These are phyloP conservation scores for Borostomias antarcticus DNA, from an alignment of 2,797 vertebrate genomes.

Conservation along the genomic window DNA sequence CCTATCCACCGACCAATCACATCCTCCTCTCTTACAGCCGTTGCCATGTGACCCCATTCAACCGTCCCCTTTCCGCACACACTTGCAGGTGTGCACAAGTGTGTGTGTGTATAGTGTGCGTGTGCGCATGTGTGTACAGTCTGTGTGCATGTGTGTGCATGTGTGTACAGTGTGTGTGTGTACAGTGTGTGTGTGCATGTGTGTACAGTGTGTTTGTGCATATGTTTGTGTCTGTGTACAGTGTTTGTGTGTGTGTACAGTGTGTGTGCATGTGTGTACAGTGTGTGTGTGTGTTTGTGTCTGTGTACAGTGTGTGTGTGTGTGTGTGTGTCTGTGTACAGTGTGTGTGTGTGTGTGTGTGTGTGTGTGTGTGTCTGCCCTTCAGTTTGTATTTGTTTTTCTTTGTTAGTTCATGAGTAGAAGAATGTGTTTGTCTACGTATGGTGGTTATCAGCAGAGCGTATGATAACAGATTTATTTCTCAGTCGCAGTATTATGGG, in stretches of 20 bases:
- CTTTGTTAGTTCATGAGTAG: background rate
- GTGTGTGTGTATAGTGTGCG: background rate
- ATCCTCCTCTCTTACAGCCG: conserved; percentile 49
- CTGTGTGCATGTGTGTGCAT: too few species aligned
- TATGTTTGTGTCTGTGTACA: too few species aligned
- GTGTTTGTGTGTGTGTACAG: too few species aligned
- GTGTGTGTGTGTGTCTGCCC: conserved; percentile 9
- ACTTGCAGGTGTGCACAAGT: background rate
- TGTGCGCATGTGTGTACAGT: background rate
- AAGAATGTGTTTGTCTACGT: conserved; percentile 12
- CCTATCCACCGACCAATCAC: conserved; percentile 66
- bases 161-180: too few species aligned
- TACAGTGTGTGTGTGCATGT: background rate
- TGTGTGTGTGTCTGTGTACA: conserved; percentile 13
- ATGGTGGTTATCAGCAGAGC: conserved; percentile 29
- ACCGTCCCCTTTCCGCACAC: conserved; percentile 5
- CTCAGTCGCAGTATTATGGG: background rate
- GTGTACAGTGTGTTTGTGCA: conserved; percentile 12
- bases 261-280: conserved; percentile 8
- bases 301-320: background rate
- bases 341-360: conserved; percentile 1
- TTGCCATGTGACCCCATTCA: conserved; percentile 55
- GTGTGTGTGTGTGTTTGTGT: conserved; percentile 2
- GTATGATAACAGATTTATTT: background rate
- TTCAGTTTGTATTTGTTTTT: conserved; percentile 10